Base-by-base conservation (phyloP, 2,113 vertebrate genomes). In the Rhinichthys klamathensis region DNA sequence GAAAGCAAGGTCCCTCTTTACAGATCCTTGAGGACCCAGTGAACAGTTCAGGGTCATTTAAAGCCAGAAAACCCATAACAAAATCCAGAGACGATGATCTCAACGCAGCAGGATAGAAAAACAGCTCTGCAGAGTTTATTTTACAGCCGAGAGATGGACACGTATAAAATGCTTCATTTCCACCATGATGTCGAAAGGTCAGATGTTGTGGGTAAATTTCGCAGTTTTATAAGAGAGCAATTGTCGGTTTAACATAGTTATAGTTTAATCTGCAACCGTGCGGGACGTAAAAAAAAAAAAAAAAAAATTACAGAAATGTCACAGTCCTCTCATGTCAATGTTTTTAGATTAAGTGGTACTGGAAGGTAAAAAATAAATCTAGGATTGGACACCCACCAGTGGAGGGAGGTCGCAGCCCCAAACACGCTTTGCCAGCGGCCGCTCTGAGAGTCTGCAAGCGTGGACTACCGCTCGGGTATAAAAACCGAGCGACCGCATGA, bases 401-500 rank as follows among this genome's bases (percentile, higher is more conserved):
- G 91, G 92, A 89, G 90, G 91, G 92, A 65, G 80, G 74, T 76
- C 32, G 38, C 90, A 92, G 91, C 89, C 91, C 91, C 91, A 85
- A 86, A 88, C 87, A 18, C 16, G 35, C 87, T 90, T 90, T 92
- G 91, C 86, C 84, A 85, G 41, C 56, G 15, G 27, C 58, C 23
- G 25, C 75, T 67, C 86, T 84, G 78, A 60, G 35, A 78, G 74
- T 69, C 76, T 86, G 69, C 15, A 60, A 30, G 89, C 86, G 78
- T 91, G 87, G 90, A 92, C n/a, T 46, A 38, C 60, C 9, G 38
- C 60, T 67, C 41, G 60, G n/a, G 79, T 67, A 81, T 89, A 91
- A 88, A 89, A 90, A 88, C 87, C 69, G 61, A 89, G 90, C 95
- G 95, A 94, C 95, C 94, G 93, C 95, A 96, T 97, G 93, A 96